Percentiles rank a stretch among this genome's conserved stretches.
phyloP scores from a whole-genome alignment of 1,140 invertebrate species.

The Platyscapa corneri region DNA sequence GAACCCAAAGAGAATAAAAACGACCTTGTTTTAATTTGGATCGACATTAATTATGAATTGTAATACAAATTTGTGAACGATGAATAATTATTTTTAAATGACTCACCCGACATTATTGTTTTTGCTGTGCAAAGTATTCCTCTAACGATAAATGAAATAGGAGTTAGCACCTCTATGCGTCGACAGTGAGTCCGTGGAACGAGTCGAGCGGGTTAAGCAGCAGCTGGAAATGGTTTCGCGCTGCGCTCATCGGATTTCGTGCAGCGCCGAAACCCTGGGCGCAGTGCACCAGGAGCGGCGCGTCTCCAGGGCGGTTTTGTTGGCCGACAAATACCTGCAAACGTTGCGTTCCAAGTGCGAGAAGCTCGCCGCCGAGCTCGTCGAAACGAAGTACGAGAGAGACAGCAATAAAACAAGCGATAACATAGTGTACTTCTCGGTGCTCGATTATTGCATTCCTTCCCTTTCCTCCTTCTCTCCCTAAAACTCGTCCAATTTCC shows the following conservation, averaged over 20 bases:
- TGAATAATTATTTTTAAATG: no score
- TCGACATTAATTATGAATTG: no score
- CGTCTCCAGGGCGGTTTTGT: slow-evolving; percentile 64
- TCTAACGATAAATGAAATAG: slow-evolving; percentile 56
- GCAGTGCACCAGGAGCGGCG: slow-evolving; percentile 69
- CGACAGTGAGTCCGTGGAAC: slow-evolving; percentile 70
- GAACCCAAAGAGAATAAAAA: no score
- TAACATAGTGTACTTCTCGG: slow-evolving; percentile 13
- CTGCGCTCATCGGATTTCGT: slow-evolving; percentile 67
- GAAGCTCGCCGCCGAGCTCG: slow-evolving; percentile 64
- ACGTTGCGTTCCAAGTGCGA: slow-evolving; percentile 65
- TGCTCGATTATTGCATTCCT: slow-evolving; percentile 3
- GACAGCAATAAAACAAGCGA: neutral
- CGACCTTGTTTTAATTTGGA: no score
- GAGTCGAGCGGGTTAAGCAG: slow-evolving; percentile 66
- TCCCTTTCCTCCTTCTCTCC: neutral
- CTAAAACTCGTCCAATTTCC: neutral
- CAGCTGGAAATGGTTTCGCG: slow-evolving; percentile 68
- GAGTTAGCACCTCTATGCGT: slow-evolving; percentile 67
- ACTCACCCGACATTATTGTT: no score
- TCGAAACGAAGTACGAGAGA: slow-evolving; percentile 69
- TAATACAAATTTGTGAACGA: no score
- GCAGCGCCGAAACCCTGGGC: slow-evolving; percentile 68
- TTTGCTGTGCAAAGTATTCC: no score
- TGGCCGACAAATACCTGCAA: slow-evolving; percentile 69